Evolutionary conservation across 2,797 vertebrate species (phyloP).

Genomic region (Paedocypris micromegethes): DNA sequence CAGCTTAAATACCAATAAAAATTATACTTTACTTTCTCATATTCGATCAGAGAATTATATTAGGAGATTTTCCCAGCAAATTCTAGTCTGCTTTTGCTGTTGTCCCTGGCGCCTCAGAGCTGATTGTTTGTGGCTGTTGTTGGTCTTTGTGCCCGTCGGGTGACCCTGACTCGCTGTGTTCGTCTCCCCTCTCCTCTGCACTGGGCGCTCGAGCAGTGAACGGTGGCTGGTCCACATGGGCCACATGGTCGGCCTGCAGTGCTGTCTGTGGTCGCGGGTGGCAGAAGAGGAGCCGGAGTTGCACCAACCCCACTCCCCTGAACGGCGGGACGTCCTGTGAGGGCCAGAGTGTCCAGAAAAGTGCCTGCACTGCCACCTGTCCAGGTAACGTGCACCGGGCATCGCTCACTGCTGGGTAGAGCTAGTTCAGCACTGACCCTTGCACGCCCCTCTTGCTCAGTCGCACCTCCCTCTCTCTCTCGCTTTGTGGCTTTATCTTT

Average conservation of each 20-base stretch:
- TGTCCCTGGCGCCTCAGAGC: conserved; percentile 23
- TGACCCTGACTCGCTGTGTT: conserved; percentile 77
- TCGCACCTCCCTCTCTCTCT: conserved; percentile 16
- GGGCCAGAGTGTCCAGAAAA: conserved; percentile 99
- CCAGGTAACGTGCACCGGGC: conserved; percentile 81
- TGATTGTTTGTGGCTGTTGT: conserved; percentile 18
- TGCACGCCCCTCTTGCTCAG: conserved; percentile 16
- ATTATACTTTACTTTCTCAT: no score
- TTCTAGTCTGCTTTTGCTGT: background rate
- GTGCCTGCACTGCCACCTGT: conserved; percentile 95
- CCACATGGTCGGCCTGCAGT: conserved; percentile 97
- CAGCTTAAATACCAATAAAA: no score
- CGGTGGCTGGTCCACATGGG: conserved; percentile 99
- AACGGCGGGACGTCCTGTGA: conserved; percentile 98
- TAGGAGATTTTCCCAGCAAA: no score
- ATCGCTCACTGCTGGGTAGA: conserved; percentile 21
- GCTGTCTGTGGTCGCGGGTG: conserved; percentile 94
- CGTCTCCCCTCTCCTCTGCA: conserved; percentile 38
- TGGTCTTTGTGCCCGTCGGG: conserved; percentile 66
- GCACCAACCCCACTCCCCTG: conserved; percentile 97
- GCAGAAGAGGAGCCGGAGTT: conserved; percentile 99
- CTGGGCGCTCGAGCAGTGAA: conserved; percentile 79
- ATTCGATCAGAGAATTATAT: no score
- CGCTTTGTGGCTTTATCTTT: conserved; percentile 18
- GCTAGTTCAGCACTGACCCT: conserved; percentile 15